Conservation (phyloP, 2,113 vertebrate genomes). For the Zosterops lateralis region DNA sequence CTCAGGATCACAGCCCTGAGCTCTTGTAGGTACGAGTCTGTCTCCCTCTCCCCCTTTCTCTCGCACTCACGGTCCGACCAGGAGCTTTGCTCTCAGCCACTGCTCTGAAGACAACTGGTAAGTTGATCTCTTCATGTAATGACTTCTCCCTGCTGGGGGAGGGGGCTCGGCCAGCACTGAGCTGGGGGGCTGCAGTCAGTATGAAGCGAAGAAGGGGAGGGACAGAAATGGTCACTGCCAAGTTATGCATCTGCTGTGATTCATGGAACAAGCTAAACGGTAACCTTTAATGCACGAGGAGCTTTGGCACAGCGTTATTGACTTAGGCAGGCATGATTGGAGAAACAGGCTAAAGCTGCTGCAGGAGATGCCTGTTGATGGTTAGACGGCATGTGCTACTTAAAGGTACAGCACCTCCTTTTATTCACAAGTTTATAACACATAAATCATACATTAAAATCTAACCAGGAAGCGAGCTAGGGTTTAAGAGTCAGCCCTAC, state of each 20-base stretch:
- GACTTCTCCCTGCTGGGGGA: constrained; percentile 79
- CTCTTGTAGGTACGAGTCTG: constrained; percentile 39
- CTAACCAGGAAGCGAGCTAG: not conserved
- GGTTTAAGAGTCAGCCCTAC: not conserved
- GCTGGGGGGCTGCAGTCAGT: constrained; percentile 75
- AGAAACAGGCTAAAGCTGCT: constrained; percentile 39
- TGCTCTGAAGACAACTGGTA: constrained; percentile 82
- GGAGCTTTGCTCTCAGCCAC: constrained; percentile 76
- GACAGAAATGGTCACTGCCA: constrained; percentile 72
- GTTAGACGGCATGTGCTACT: constrained; percentile 25
- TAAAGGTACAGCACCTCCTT: constrained; percentile 48
- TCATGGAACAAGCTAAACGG: constrained; percentile 71
- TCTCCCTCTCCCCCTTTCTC: constrained; percentile 33
- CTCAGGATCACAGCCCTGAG: constrained; percentile 63
- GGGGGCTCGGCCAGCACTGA: constrained; percentile 72
- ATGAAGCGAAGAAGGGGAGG: constrained; percentile 72
- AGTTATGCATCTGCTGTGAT: constrained; percentile 77
- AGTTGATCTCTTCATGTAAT: constrained; percentile 86
- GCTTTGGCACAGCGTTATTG: constrained; percentile 52
- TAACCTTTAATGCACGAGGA: constrained; percentile 55
- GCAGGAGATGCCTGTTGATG: constrained; percentile 36
- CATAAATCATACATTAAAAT: not conserved
- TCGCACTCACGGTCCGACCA: constrained; percentile 50
- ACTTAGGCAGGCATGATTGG: constrained; percentile 66
- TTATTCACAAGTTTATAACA: not conserved